Base-by-base conservation (phyloP, 2,888 invertebrate species). In the Drosophila leonis region DNA sequence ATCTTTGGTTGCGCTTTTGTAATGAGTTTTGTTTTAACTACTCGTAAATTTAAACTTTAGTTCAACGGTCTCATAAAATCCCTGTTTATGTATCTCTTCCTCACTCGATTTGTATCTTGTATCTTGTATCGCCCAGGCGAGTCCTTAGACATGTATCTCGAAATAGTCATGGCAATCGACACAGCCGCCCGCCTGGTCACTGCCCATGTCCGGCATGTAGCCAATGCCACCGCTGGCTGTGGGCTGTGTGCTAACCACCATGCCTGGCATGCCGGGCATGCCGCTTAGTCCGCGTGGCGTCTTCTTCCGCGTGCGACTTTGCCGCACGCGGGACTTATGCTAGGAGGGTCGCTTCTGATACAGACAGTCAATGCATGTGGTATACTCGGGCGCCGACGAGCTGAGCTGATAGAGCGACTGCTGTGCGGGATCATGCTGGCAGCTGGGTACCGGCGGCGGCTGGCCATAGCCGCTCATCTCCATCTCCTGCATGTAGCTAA, bases 281-380 rank as follows among this genome's bases (percentile, higher is more conserved):
- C 60, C 74, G 20, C 27, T 48, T 73, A 90, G 74, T 59, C 91
- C 92, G 39, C 94, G 92, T 81, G 93, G 93, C 88, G 93, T 90
- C 82, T 93, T 93, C 82, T 93, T 94, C 91, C 95, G 95, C 94
- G 94, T 94, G 94, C 95, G 95, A 94, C 95, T 95, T 93, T 94
- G 95, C 81, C 92, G 93, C 88, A 93, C 93, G 92, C 93, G 93
- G 93, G 94, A 94, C 94, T 94, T 95, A 94, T 95, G 95, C 95
- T 95, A 95, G 94, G 95, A 95, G 80, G 94, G 94, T 92, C 94
- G 94, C 80, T 93, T 94, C 66, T 95, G 95, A 48, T 96, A 94
- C 92, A 96, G 94, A 90, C 96, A 96, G 90, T 96, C 96, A 82
- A 96, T 95, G 93, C 96, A 96, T 31, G 96, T 95, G 52, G 95